A percentile compares a stretch with the other conserved stretches of the same genome.
phyloP scores from a whole-genome alignment of 2,888 invertebrate genomes.

The Drosophila flavopinicola region DNA sequence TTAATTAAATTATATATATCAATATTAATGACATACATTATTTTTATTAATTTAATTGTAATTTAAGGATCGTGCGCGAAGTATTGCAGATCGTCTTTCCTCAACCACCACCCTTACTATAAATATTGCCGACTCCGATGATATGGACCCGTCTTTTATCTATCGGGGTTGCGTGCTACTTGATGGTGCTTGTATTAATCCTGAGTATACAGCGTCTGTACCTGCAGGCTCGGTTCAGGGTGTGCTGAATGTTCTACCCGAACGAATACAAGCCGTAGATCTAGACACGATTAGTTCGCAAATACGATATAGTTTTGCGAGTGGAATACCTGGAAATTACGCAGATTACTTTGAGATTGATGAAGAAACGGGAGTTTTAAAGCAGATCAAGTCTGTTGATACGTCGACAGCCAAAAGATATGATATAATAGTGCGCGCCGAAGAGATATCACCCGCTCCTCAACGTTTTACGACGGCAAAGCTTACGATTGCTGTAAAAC shows the following conservation, averaged over 20 bases:
- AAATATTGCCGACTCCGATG: constrained; percentile 94
- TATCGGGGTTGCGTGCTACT: constrained; percentile 93
- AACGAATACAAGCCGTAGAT: constrained; percentile 95
- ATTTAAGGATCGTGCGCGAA: constrained; percentile 92
- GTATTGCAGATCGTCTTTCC: constrained; percentile 90
- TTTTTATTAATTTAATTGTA: constrained; percentile 3
- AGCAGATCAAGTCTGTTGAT: constrained; percentile 92
- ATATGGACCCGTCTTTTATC: constrained; percentile 95
- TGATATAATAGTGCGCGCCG: constrained; percentile 93
- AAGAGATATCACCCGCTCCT: constrained; percentile 92
- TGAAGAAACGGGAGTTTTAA: constrained; percentile 90
- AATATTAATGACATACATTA: too few relatives aligned
- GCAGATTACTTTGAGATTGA: constrained; percentile 93
- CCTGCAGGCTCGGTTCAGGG: constrained; percentile 91
- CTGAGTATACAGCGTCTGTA: constrained; percentile 93
- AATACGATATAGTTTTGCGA: constrained; percentile 92
- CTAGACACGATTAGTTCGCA: constrained; percentile 94
- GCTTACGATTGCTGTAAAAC: constrained; percentile 91
- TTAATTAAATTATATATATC: constrained; percentile 1
- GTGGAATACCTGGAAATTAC: constrained; percentile 91
- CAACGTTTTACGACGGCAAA: constrained; percentile 93
- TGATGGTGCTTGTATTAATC: constrained; percentile 94
- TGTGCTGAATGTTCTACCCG: constrained; percentile 92
- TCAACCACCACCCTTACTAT: constrained; percentile 94
- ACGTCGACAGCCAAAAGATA: constrained; percentile 92